These are phyloP conservation scores for Hyposoter didymator DNA, from an alignment of 2,888 invertebrate genomes.

Conservation along the genomic window DNA sequence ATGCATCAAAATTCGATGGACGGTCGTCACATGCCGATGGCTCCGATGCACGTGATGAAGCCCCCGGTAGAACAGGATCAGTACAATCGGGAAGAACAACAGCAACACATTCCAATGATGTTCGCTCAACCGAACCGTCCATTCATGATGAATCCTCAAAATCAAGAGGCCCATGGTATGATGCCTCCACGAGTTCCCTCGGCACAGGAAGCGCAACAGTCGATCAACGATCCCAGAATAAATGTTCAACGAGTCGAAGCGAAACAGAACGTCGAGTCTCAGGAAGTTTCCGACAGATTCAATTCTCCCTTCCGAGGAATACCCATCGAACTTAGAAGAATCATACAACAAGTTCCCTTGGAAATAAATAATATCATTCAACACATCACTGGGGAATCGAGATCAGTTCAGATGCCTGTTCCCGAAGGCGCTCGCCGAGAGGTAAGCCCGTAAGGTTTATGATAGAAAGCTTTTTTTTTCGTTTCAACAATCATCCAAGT, in stretches of 20 bases:
- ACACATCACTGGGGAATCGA: conserved; percentile 78
- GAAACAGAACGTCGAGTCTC: conserved; percentile 59
- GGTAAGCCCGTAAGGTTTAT: conserved; percentile 67
- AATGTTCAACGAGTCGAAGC: conserved; percentile 76
- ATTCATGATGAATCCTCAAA: conserved; percentile 70
- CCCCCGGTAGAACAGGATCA: conserved; percentile 83
- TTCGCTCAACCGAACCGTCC: conserved; percentile 67
- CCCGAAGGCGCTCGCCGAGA: conserved; percentile 79
- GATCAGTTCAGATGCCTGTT: conserved; percentile 74
- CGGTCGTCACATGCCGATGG: conserved; percentile 85
- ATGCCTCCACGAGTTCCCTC: conserved; percentile 77
- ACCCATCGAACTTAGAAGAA: conserved; percentile 80
- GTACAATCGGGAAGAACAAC: conserved; percentile 78
- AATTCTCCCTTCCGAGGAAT: conserved; percentile 82
- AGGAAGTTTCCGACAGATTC: conserved; percentile 76
- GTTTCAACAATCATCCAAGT: neutral
- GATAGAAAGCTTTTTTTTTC: neutral
- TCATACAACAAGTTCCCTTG: conserved; percentile 80
- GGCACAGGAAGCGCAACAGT: conserved; percentile 68
- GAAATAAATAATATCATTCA: conserved; percentile 81
- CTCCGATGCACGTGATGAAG: conserved; percentile 86
- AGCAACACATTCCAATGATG: conserved; percentile 79
- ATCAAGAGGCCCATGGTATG: conserved; percentile 75
- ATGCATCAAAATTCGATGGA: conserved; percentile 85
- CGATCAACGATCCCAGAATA: conserved; percentile 76